phyloP scores from a whole-genome alignment of 1,140 invertebrate genomes.

The Drosophila elegans region DNA sequence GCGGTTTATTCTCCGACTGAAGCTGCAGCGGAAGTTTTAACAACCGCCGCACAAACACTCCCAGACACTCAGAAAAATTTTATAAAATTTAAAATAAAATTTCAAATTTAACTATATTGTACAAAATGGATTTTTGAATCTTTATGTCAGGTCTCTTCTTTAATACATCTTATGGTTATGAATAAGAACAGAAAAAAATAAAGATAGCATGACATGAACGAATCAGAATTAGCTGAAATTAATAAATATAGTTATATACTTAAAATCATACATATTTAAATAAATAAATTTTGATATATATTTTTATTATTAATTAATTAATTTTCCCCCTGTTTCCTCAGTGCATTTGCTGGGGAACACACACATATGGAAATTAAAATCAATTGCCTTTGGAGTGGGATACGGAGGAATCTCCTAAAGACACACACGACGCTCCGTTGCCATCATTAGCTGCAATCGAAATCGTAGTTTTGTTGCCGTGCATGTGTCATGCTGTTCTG shows the following conservation, averaged over 20 bases:
- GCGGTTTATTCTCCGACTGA: constrained; percentile 55
- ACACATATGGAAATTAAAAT: constrained; percentile 51
- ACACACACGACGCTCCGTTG: constrained; percentile 41
- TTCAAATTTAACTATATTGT: too few species aligned
- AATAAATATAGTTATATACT: too few species aligned
- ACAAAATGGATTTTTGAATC: too few species aligned
- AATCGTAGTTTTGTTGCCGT: constrained; percentile 31
- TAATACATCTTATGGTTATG: too few species aligned
- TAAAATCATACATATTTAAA: too few species aligned
- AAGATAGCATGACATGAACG: too few species aligned
- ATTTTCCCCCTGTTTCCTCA: not conserved
- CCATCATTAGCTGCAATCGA: constrained; percentile 45
- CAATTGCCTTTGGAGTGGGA: constrained; percentile 45
- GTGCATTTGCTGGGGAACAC: constrained; percentile 4
- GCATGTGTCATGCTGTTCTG: constrained; percentile 64
- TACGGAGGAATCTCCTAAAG: constrained; percentile 25
- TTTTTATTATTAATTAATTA: too few species aligned
- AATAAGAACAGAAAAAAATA: too few species aligned
- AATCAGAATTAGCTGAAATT: too few species aligned
- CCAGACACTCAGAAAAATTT: not conserved
- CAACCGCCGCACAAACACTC: constrained; percentile 37
- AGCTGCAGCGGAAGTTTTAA: constrained; percentile 72
- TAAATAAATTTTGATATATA: too few species aligned
- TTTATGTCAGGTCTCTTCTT: too few species aligned
- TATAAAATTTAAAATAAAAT: too few species aligned